Percentiles rank a stretch among this genome's conserved stretches.
Conservation (phyloP, 2,113 vertebrate species). For the Chroicocephalus ridibundus region DNA sequence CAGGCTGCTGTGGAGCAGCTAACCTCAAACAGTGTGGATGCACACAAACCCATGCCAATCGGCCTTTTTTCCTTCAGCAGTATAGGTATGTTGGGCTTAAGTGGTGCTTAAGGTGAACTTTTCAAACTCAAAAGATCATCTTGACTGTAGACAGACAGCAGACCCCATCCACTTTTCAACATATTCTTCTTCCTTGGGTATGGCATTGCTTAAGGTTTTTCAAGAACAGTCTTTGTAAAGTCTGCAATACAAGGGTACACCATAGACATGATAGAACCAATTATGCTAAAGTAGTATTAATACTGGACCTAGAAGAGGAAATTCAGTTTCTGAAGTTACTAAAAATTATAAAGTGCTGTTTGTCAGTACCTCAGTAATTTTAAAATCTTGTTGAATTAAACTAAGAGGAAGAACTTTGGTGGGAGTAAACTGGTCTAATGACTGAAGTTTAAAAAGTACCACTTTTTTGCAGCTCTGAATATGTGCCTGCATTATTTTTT, state of each 20-base stretch:
- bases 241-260: background rate
- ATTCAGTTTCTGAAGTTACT: background rate
- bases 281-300: background rate
- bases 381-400: background rate
- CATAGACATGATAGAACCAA: background rate
- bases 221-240: background rate
- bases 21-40: background rate
- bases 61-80: no score
- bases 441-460: background rate
- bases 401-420: background rate
- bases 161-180: background rate
- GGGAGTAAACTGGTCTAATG: background rate
- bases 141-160: background rate
- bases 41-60: rapidly evolving
- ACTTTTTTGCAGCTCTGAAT: background rate
- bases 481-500: background rate
- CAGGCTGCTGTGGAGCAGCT: background rate
- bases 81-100: background rate
- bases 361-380: background rate
- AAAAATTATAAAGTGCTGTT: background rate
- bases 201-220: background rate
- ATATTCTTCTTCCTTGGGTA: background rate
- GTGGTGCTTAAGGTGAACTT: background rate
- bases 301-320: background rate
- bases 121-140: background rate